phyloP scores from a whole-genome alignment of 2,113 vertebrate genomes.

The Zapus hudsonius region DNA sequence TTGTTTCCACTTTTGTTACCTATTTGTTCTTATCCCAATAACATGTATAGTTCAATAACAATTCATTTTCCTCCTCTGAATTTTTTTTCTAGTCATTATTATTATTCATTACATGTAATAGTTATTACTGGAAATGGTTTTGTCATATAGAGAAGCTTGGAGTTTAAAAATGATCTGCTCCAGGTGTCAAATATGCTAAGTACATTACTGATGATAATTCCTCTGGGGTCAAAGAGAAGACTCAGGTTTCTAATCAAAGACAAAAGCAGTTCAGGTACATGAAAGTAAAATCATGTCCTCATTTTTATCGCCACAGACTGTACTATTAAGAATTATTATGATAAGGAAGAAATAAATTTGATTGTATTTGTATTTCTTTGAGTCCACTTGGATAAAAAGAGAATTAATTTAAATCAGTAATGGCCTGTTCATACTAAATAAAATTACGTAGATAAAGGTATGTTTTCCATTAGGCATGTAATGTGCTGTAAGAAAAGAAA shows the following conservation, averaged over 20 bases:
- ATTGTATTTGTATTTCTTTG: conserved; percentile 27
- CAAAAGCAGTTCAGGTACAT: conserved; percentile 40
- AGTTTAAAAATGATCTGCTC: neutral
- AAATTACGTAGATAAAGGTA: neutral
- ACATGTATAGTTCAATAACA: neutral
- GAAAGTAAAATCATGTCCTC: conserved; percentile 55
- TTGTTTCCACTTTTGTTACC: neutral
- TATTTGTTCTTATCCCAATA: neutral
- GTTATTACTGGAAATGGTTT: conserved; percentile 48
- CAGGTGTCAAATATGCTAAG: conserved; percentile 63
- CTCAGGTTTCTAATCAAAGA: conserved; percentile 52
- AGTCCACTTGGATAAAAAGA: neutral
- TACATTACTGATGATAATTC: conserved; percentile 36
- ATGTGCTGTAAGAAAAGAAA: neutral
- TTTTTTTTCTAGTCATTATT: conserved; percentile 34
- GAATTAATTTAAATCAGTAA: neutral
- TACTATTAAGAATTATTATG: conserved; percentile 1
- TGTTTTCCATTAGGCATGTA: neutral
- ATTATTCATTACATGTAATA: conserved; percentile 38
- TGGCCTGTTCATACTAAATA: neutral
- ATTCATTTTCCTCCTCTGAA: neutral
- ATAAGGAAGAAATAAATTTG: conserved; percentile 21
- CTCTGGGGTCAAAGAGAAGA: neutral
- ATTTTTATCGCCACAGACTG: conserved; percentile 29
- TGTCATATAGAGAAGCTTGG: conserved; percentile 4